phyloP scores from a whole-genome alignment of 2,888 invertebrate genomes.

The Penaeus monodon region DNA sequence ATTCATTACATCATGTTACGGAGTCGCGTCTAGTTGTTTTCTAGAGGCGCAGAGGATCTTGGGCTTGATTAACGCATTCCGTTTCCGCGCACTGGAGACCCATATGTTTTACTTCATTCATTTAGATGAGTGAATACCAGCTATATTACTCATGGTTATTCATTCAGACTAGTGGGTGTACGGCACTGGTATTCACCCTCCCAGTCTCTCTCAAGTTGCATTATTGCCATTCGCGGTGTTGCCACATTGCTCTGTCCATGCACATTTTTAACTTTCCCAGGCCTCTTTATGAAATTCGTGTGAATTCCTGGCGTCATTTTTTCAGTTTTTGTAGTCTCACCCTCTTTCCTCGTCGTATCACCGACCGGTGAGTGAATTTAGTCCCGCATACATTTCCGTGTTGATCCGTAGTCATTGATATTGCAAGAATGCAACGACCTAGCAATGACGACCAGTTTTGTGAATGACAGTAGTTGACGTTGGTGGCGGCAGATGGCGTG shows the following conservation, averaged over 20 bases:
- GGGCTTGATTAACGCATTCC: too few relatives aligned
- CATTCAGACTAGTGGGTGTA: conserved; percentile 13
- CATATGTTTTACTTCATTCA: conserved; percentile 40
- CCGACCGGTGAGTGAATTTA: not conserved
- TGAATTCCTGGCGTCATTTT: not conserved
- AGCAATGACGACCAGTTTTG: conserved; percentile 60
- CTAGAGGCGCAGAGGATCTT: too few relatives aligned
- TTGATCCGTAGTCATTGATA: conserved; percentile 53
- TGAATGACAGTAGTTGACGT: conserved; percentile 57
- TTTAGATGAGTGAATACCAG: conserved; percentile 34
- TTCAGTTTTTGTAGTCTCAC: not conserved
- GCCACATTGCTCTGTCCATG: conserved; percentile 41
- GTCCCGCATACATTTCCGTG: not conserved
- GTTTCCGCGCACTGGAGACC: not conserved
- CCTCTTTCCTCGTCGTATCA: conserved; percentile 12
- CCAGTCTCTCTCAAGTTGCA: conserved; percentile 56
- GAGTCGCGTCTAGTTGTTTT: too few relatives aligned
- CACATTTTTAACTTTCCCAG: conserved; percentile 33
- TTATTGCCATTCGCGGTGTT: conserved; percentile 52
- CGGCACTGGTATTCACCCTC: conserved; percentile 26
- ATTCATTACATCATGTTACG: too few relatives aligned
- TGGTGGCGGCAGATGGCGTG: conserved; percentile 52
- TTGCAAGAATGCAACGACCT: conserved; percentile 58
- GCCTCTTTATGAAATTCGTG: not conserved
- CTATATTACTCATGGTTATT: conserved; percentile 28